Evolutionary conservation across 2,797 vertebrate genomes (phyloP).

Genomic region (Silurus lanzhouensis): DNA sequence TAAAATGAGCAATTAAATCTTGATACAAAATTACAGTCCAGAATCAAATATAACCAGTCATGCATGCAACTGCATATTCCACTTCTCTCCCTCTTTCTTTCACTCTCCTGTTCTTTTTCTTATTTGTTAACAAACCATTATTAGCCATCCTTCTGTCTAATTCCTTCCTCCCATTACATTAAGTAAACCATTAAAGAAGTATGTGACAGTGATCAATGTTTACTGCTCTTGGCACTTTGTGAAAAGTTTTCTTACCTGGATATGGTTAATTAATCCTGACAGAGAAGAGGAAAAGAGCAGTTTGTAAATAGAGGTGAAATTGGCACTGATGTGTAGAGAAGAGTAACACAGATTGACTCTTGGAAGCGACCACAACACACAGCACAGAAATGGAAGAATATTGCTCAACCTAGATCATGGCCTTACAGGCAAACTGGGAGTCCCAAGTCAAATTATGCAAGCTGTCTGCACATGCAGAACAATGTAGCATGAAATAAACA

Average conservation of each 20-base stretch:
- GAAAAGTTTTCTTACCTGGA: slow-evolving; percentile 77
- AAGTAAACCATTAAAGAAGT: slow-evolving; percentile 63
- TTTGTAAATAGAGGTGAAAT: slow-evolving; percentile 68
- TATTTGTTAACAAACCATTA: too few species aligned
- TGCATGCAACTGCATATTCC: too few species aligned
- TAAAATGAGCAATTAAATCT: too few species aligned
- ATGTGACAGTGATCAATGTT: slow-evolving; percentile 77
- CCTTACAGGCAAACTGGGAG: slow-evolving; percentile 75
- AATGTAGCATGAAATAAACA: slow-evolving; percentile 71
- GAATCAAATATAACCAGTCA: too few species aligned
- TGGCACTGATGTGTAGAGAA: slow-evolving; percentile 61
- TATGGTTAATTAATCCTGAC: slow-evolving; percentile 79
- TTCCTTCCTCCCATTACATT: slow-evolving; percentile 15
- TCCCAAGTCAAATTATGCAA: slow-evolving; percentile 81
- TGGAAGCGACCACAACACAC: slow-evolving; percentile 30
- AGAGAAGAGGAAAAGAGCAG: slow-evolving; percentile 62
- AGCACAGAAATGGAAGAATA: slow-evolving; percentile 20
- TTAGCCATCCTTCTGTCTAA: background rate
- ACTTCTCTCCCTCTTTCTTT: background rate
- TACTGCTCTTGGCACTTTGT: slow-evolving; percentile 79
- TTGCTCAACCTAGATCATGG: slow-evolving; percentile 59
- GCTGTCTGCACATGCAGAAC: slow-evolving; percentile 75
- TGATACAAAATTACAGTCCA: too few species aligned
- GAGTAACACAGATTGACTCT: slow-evolving; percentile 17
- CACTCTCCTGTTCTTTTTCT: slow-evolving; percentile 12